Conservation (phyloP, 2,113 vertebrate species). For the Myodes glareolus region DNA sequence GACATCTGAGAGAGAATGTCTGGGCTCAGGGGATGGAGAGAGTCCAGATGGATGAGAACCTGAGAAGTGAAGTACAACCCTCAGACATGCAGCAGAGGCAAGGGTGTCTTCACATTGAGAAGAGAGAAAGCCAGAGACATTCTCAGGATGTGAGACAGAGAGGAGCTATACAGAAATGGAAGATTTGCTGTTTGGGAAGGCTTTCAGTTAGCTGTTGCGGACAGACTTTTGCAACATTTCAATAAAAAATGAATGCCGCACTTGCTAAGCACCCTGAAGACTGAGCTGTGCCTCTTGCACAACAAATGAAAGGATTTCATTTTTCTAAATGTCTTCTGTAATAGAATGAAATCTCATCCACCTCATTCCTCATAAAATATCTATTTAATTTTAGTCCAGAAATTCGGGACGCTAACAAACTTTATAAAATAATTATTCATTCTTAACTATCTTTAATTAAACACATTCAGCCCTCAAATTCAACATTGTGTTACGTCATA, state of each 20-base stretch:
- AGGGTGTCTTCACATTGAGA: neutral
- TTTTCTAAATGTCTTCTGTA: neutral
- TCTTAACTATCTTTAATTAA: neutral
- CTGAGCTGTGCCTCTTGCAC: neutral
- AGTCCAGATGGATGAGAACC: neutral
- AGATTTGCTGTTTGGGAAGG: neutral
- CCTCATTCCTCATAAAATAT: constrained; percentile 29
- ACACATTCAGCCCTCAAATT: neutral
- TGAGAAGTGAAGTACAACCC: neutral
- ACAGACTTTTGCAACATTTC: neutral
- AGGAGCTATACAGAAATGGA: neutral
- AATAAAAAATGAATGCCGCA: neutral
- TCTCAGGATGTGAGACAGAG: neutral
- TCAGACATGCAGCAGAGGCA: neutral
- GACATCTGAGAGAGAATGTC: neutral
- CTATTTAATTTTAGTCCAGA: constrained; percentile 28
- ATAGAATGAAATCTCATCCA: neutral
- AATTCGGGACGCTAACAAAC: neutral
- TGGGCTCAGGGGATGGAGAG: neutral
- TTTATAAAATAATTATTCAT: neutral
- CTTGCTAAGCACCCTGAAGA: neutral
- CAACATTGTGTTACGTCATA: neutral
- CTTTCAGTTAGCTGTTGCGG: neutral
- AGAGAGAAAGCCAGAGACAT: neutral
- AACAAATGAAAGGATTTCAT: neutral